Conservation (phyloP, 2,888 invertebrate genomes). For the Rhagonycha lutea region DNA sequence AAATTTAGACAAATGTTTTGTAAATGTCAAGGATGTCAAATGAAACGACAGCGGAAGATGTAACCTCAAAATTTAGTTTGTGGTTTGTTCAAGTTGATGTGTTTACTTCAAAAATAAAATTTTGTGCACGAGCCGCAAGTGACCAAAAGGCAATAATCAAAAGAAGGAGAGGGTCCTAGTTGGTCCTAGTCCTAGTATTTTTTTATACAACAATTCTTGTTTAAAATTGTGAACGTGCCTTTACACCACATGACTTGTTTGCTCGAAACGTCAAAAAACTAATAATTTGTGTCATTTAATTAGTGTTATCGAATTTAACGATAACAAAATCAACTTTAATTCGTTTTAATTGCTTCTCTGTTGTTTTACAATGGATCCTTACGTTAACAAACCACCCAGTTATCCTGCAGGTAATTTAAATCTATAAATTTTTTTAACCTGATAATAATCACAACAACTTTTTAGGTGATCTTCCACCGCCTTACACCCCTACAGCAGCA, state of each 20-base stretch:
- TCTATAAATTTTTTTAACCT: neutral
- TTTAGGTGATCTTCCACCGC: constrained; percentile 26
- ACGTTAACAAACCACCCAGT: constrained; percentile 6
- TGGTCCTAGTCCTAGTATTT: neutral
- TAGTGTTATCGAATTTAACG: neutral
- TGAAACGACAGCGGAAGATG: neutral
- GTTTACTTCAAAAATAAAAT: neutral
- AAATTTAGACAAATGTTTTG: neutral
- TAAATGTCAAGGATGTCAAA: neutral
- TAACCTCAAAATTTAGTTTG: neutral
- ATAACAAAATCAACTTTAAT: neutral
- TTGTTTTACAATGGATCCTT: neutral
- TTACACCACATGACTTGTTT: neutral
- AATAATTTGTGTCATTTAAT: neutral
- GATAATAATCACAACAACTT: neutral
- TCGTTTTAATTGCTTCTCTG: neutral
- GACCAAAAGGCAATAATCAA: too few relatives aligned
- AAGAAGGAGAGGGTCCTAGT: too few relatives aligned
- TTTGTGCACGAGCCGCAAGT: neutral
- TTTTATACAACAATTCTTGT: neutral
- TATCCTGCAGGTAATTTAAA: neutral
- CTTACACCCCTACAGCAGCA: constrained; percentile 15
- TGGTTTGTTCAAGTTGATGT: neutral
- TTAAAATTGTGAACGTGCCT: neutral
- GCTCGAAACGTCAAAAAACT: neutral